phyloP scores from a whole-genome alignment of 2,113 vertebrate species.

The Scalopus aquaticus region DNA sequence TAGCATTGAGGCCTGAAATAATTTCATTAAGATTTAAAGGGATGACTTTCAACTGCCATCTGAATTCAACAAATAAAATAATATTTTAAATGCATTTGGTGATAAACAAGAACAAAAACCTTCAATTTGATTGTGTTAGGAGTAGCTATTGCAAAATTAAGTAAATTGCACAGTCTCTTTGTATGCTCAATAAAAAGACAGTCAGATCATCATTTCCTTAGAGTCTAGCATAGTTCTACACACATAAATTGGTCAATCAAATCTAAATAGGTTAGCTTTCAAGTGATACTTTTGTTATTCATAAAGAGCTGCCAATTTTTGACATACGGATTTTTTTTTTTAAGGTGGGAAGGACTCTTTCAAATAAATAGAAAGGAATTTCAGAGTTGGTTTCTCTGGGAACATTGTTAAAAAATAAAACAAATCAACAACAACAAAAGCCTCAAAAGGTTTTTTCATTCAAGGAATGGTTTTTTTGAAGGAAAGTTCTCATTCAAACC shows the following conservation, averaged over 20 bases:
- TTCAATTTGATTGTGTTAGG: background rate
- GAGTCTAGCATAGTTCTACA: background rate
- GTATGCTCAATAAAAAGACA: background rate
- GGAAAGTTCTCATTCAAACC: slow-evolving; percentile 23
- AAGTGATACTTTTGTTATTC: background rate
- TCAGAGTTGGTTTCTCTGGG: background rate
- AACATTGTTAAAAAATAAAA: slow-evolving; percentile 30
- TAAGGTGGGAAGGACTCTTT: background rate
- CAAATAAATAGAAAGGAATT: slow-evolving; percentile 6
- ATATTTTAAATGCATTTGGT: background rate
- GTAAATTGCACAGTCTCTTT: background rate
- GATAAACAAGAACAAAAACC: background rate
- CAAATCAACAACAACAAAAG: slow-evolving; percentile 2
- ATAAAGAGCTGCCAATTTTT: slow-evolving; percentile 32
- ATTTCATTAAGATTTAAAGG: background rate
- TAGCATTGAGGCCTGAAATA: background rate
- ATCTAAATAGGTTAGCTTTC: background rate
- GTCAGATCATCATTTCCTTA: background rate
- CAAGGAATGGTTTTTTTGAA: slow-evolving; percentile 26
- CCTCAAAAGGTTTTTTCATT: background rate
- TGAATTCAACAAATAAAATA: slow-evolving; percentile 5
- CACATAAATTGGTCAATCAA: background rate
- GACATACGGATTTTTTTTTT: background rate
- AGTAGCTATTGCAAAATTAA: background rate
- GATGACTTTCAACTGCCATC: background rate